Evolutionary conservation across 2,797 vertebrate genomes (phyloP).

Genomic region (Octomys mimax): DNA sequence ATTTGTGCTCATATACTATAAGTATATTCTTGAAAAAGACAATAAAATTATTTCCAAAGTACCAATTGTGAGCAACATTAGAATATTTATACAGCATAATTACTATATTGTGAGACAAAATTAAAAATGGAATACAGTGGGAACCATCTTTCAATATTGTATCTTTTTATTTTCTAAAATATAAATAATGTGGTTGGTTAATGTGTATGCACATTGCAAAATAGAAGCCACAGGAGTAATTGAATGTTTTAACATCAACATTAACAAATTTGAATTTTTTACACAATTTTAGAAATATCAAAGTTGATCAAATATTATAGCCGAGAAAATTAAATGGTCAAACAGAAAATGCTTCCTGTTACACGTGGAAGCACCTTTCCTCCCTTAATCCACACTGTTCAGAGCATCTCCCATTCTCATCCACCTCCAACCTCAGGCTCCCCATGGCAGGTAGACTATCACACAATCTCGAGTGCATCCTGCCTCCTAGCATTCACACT

Average conservation of each 20-base stretch:
- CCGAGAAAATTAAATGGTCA: not conserved
- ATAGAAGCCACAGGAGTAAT: not conserved
- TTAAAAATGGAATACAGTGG: not conserved
- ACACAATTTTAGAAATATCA: not conserved
- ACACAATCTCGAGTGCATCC: fast-evolving
- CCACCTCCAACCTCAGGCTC: too few relatives aligned
- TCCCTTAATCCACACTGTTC: not conserved
- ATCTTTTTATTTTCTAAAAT: not conserved
- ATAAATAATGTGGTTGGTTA: not conserved
- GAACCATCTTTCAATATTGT: not conserved
- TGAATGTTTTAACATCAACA: not conserved
- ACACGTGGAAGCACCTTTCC: not conserved
- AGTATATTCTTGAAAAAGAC: not conserved
- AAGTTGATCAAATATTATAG: slow-evolving; percentile 11
- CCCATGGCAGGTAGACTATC: not conserved
- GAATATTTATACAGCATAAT: not conserved
- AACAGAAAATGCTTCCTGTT: not conserved
- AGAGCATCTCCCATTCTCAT: not conserved
- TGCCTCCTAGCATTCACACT: not conserved
- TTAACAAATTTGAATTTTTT: slow-evolving; percentile 38
- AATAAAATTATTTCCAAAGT: not conserved
- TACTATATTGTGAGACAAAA: not conserved
- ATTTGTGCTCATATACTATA: not conserved
- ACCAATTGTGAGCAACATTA: not conserved
- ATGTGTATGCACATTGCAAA: slow-evolving; percentile 10